Evolutionary conservation across 2,113 vertebrate species (phyloP).

Genomic region (Bagarius yarrelli): DNA sequence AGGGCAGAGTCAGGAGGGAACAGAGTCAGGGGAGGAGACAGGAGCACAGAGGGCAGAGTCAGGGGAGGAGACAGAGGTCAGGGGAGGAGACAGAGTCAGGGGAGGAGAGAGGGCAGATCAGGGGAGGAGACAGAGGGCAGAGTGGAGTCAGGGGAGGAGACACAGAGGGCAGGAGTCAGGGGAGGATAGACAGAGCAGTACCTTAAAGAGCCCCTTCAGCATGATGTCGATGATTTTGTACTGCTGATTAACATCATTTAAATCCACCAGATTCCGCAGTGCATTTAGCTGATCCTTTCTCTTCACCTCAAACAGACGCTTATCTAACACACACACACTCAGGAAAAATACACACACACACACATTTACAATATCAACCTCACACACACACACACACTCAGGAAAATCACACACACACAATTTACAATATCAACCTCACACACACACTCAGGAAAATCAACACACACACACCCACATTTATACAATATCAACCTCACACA

Average conservation of each 20-base stretch:
- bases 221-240: conserved; percentile 99
- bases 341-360: conserved; percentile 40
- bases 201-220: conserved; percentile 98
- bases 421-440: too few species aligned
- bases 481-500: too few species aligned
- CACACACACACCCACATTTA: too few species aligned
- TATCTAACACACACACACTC: conserved; percentile 73
- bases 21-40: too few species aligned
- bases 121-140: neutral
- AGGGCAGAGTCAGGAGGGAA: too few species aligned
- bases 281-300: conserved; percentile 94
- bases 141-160: neutral
- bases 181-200: conserved; percentile 45
- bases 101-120: neutral
- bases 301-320: conserved; percentile 95
- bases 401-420: too few species aligned
- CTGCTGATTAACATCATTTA: conserved; percentile 95
- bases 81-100: too few species aligned
- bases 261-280: conserved; percentile 91
- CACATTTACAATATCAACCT: conserved; percentile 10
- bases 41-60: too few species aligned
- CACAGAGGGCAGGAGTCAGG: neutral
- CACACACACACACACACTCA: conserved; percentile 5
- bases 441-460: too few species aligned
- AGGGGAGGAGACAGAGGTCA: too few species aligned